These are phyloP conservation scores for Copidosoma aretas DNA, from an alignment of 2,888 invertebrate species.

Conservation along the genomic window DNA sequence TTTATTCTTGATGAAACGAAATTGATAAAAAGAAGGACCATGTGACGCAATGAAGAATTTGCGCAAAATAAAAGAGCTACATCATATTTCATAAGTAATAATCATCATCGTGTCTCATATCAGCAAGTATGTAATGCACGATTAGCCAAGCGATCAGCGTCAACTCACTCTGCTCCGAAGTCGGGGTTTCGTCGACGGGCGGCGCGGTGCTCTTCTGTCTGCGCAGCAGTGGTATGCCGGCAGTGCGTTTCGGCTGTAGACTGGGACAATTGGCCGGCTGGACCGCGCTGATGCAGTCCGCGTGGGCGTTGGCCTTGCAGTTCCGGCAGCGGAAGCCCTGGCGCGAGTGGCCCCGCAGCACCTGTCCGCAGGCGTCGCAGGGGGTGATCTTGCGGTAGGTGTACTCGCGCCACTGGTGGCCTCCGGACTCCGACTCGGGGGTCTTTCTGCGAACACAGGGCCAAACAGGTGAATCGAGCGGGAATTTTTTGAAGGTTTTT, in stretches of 20 bases:
- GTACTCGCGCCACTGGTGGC: constrained; percentile 90
- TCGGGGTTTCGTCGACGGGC: constrained; percentile 66
- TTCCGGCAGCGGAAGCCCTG: constrained; percentile 89
- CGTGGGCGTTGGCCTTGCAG: constrained; percentile 90
- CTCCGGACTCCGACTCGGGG: constrained; percentile 68
- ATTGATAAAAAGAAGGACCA: too few relatives aligned
- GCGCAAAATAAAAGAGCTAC: too few relatives aligned
- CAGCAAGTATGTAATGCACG: too few relatives aligned
- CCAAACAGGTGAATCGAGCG: too few relatives aligned
- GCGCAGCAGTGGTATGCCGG: constrained; percentile 70
- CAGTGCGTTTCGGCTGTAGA: constrained; percentile 54
- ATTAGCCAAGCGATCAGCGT: not conserved
- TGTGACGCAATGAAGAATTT: too few relatives aligned
- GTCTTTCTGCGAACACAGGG: constrained; percentile 49
- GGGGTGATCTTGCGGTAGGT: constrained; percentile 95
- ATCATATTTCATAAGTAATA: too few relatives aligned
- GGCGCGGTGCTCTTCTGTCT: constrained; percentile 86
- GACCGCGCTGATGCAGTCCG: constrained; percentile 81
- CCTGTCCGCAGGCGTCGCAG: constrained; percentile 92
- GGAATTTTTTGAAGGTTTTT: too few relatives aligned
- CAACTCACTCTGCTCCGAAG: constrained; percentile 83
- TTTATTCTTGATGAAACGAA: too few relatives aligned
- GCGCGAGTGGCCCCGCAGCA: constrained; percentile 88
- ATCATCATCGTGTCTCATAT: too few relatives aligned
- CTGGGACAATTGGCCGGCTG: constrained; percentile 81